Base-by-base conservation (phyloP, 1,140 invertebrate species). In the Atta cephalotes region DNA sequence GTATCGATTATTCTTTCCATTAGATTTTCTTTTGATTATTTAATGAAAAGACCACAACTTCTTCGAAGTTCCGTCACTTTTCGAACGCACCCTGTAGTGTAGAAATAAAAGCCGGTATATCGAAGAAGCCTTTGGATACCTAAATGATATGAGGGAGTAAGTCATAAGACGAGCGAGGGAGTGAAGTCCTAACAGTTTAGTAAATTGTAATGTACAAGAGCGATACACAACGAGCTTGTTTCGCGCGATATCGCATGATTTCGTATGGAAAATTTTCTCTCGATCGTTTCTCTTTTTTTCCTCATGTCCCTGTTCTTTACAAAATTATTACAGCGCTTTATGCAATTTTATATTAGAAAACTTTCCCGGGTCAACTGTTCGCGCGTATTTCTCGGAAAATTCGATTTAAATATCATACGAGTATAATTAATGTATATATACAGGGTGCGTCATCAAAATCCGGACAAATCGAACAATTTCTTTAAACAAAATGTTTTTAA, bases 291-390 rank as follows among this genome's bases (percentile, higher is more conserved):
- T 60, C 7, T 39, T 14, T 14, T 39, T 2, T 58, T 21, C n/a
- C 31, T 14, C n/a, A 9, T 28, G 14, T 25, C 6, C 49, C 66
- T 85, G 6, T 3, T 16, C 7, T 35, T 35, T 25, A 6, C 51
- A 25, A n/a, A 39, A 66, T 66, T n/a, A 21, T 7, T 18, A 7
- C 35, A 39, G 35, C 31, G 18, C 31, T 21, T 66, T 12, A 66
- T 66, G n/a, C 18, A 39, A 39, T 21, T 35, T 39, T 66, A 66
- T 66, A 10, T 45, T 45, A 66, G 18, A 66, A 66, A 66, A 66
- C 65, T 66, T 66, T 39, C 18, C 9, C 18, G 31, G 3, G 18
- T 45, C 39, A 4, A 39, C 5, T 35, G 35, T 21, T 66, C 3
- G 65, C 31, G 31, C 18, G 14, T 14, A 31, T 66, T 39, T 10